phyloP scores from a whole-genome alignment of 2,113 vertebrate species.

The Caranx ignobilis region DNA sequence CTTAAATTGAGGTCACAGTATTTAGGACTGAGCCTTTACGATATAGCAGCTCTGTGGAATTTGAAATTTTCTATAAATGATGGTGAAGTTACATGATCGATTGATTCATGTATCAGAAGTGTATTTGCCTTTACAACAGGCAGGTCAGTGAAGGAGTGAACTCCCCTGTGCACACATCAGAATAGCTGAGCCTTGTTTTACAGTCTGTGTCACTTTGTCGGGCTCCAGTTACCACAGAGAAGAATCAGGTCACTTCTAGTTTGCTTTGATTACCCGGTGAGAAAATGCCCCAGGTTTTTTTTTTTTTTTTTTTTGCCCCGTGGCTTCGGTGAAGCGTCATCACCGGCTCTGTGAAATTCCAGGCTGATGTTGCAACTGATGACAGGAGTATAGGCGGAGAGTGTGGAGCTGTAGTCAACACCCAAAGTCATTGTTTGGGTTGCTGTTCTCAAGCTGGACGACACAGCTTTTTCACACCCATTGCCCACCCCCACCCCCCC shows the following conservation, averaged over 20 bases:
- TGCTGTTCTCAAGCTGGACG: slow-evolving; percentile 31
- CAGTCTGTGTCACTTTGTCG: neutral
- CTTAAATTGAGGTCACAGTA: too few relatives aligned
- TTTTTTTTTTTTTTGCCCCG: neutral
- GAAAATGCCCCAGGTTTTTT: slow-evolving; percentile 27
- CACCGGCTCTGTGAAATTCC: slow-evolving; percentile 46
- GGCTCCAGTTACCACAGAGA: slow-evolving; percentile 27
- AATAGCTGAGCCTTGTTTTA: slow-evolving; percentile 25
- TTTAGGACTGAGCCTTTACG: too few relatives aligned
- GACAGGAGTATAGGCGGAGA: slow-evolving; percentile 35
- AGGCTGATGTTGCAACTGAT: slow-evolving; percentile 37
- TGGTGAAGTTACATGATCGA: too few relatives aligned
- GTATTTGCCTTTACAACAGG: neutral
- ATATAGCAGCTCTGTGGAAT: too few relatives aligned
- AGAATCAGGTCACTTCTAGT: slow-evolving; percentile 44
- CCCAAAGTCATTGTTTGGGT: slow-evolving; percentile 51
- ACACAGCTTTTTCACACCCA: slow-evolving; percentile 48
- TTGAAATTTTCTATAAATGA: too few relatives aligned
- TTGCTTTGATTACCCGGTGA: slow-evolving; percentile 41
- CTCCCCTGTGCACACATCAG: neutral
- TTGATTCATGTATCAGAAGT: too few relatives aligned
- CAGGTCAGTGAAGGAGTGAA: slow-evolving; percentile 7
- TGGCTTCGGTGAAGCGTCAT: slow-evolving; percentile 19
- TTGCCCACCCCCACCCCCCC: neutral
- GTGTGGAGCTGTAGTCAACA: slow-evolving; percentile 40